Evolutionary conservation across 2,113 vertebrate genomes (phyloP).

Genomic region (Myxocyprinus asiaticus): DNA sequence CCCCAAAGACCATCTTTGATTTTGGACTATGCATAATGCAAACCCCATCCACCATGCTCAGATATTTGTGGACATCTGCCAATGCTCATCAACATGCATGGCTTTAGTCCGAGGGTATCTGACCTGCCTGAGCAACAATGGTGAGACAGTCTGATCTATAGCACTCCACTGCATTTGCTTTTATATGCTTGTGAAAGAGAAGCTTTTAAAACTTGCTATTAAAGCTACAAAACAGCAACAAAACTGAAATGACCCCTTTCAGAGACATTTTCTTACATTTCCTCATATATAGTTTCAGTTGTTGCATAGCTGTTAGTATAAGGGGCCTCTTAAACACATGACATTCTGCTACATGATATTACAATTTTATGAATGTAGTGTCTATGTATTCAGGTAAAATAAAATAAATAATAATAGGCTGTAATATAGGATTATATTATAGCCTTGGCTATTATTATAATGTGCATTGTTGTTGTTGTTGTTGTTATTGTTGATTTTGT

Average conservation of each 20-base stretch:
- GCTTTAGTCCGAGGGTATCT: slow-evolving; percentile 62
- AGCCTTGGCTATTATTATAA: too few relatives aligned
- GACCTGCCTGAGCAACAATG: slow-evolving; percentile 63
- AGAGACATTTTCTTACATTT: slow-evolving; percentile 35
- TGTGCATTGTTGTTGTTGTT: too few relatives aligned
- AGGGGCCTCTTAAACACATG: not conserved
- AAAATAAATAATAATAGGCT: too few relatives aligned
- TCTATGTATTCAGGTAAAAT: too few relatives aligned
- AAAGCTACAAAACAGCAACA: slow-evolving; percentile 46
- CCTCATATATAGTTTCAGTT: slow-evolving; percentile 27
- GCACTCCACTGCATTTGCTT: slow-evolving; percentile 57
- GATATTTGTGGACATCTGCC: slow-evolving; percentile 68
- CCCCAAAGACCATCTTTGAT: slow-evolving; percentile 56
- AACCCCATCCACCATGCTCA: slow-evolving; percentile 55
- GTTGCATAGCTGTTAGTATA: not conserved
- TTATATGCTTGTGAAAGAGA: slow-evolving; percentile 61
- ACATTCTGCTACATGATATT: too few relatives aligned
- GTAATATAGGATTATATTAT: too few relatives aligned
- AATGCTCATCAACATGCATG: slow-evolving; percentile 70
- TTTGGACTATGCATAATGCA: slow-evolving; percentile 54
- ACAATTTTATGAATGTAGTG: too few relatives aligned
- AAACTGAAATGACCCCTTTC: slow-evolving; percentile 35
- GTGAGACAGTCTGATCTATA: slow-evolving; percentile 69
- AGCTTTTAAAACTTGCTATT: slow-evolving; percentile 55
- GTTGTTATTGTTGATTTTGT: too few relatives aligned